Conservation (phyloP, 2,888 invertebrate species). For the Sussaba pulchella region DNA sequence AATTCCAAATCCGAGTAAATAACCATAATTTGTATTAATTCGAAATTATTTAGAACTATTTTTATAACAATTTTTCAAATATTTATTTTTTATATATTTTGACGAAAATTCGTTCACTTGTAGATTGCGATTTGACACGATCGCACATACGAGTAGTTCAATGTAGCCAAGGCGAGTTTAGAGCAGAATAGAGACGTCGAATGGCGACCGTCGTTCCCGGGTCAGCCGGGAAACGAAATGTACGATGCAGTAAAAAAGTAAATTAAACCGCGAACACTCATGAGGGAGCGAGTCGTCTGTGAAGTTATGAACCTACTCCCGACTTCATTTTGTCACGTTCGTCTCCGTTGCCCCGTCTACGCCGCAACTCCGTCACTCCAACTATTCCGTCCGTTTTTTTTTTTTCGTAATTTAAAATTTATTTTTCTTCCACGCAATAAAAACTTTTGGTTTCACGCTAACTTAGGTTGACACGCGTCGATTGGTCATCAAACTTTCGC, state of each 20-base stretch:
- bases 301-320: slow-evolving; percentile 18
- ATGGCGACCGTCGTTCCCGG: slow-evolving; percentile 29
- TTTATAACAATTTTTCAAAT: too few relatives aligned
- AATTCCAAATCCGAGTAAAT: too few relatives aligned
- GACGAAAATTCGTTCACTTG: neutral
- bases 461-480: slow-evolving; percentile 1
- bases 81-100: too few relatives aligned
- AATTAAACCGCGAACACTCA: slow-evolving; percentile 63
- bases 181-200: slow-evolving; percentile 43
- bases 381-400: too few relatives aligned
- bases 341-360: neutral
- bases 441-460: slow-evolving; percentile 30
- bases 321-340: slow-evolving; percentile 31
- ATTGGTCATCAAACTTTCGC: slow-evolving; percentile 48
- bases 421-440: slow-evolving; percentile 10
- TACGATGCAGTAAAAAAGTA: slow-evolving; percentile 50
- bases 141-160: too few relatives aligned
- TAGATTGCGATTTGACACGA: neutral
- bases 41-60: too few relatives aligned
- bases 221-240: slow-evolving; percentile 62
- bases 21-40: too few relatives aligned
- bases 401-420: neutral
- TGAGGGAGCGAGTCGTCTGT: slow-evolving; percentile 25
- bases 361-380: neutral
- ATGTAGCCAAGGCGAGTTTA: neutral